A percentile compares a stretch with the other conserved stretches of the same genome.
Conservation (phyloP, 2,888 invertebrate species). For the Mesoligia furuncula region DNA sequence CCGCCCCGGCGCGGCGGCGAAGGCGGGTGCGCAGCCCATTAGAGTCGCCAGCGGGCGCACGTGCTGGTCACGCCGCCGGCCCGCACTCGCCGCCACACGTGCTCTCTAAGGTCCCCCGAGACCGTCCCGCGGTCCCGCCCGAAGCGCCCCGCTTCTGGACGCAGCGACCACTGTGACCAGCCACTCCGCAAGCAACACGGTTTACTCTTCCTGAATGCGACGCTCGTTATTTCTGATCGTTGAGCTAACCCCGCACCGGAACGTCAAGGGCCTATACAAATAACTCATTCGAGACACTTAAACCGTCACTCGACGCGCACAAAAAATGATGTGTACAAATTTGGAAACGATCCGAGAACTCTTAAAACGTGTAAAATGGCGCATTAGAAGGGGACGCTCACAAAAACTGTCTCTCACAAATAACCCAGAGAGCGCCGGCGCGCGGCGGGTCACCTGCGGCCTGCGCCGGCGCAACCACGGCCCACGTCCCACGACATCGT, state of each 20-base stretch:
- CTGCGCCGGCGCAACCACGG: conserved; percentile 17
- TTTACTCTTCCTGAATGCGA: conserved; percentile 17
- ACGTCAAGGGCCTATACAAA: conserved; percentile 84
- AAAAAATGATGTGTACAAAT: conserved; percentile 84
- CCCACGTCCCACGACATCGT: background rate
- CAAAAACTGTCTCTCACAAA: conserved; percentile 61
- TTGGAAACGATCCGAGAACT: conserved; percentile 80
- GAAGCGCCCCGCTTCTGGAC: conserved; percentile 7
- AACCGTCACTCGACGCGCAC: conserved; percentile 81
- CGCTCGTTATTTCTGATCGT: conserved; percentile 72
- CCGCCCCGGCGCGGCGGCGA: background rate
- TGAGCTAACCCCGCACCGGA: conserved; percentile 71
- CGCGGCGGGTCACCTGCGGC: conserved; percentile 50
- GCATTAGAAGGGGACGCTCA: conserved; percentile 70
- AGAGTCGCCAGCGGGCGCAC: conserved; percentile 22
- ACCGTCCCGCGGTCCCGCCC: background rate
- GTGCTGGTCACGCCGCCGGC: conserved; percentile 25
- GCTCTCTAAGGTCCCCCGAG: background rate
- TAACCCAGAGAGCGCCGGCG: conserved; percentile 46
- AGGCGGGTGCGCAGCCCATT: conserved; percentile 11
- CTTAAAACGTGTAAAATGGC: conserved; percentile 85
- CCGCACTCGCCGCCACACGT: conserved; percentile 19
- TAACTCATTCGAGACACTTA: conserved; percentile 85
- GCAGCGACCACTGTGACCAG: conserved; percentile 19
- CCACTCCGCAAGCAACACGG: background rate